Conservation (phyloP, 2,113 vertebrate genomes). For the Tachysurus fulvidraco region DNA sequence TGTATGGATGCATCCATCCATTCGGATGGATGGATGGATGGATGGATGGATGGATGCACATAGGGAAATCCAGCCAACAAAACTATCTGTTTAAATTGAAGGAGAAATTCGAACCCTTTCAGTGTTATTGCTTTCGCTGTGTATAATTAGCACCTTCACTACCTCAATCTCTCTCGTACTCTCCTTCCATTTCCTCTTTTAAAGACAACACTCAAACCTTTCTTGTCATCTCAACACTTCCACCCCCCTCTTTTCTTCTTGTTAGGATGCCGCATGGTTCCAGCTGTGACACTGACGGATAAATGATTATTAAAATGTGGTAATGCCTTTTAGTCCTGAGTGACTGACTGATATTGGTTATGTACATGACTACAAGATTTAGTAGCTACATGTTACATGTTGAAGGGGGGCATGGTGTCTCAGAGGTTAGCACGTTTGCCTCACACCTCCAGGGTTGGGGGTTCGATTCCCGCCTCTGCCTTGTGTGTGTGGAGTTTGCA, state of each 20-base stretch:
- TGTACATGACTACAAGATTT: background rate
- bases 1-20: background rate
- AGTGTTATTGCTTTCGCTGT: background rate
- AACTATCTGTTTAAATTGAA: background rate
- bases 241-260: background rate
- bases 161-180: background rate
- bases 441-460: too few relatives aligned
- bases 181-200: background rate
- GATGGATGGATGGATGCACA: background rate
- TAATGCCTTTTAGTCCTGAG: background rate
- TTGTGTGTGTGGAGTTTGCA: too few relatives aligned
- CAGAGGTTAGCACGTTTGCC: too few relatives aligned
- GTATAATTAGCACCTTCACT: background rate
- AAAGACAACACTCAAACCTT: background rate
- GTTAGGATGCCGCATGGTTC: background rate
- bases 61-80: background rate
- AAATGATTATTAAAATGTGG: background rate
- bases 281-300: background rate
- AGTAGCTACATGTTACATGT: background rate
- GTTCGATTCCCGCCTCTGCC: too few relatives aligned
- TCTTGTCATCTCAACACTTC: background rate
- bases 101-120: background rate
- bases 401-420: too few relatives aligned
- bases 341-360: background rate
- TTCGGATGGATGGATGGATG: background rate